Base-by-base conservation (phyloP, 1,140 invertebrate genomes). In the Drosophila santomea region DNA sequence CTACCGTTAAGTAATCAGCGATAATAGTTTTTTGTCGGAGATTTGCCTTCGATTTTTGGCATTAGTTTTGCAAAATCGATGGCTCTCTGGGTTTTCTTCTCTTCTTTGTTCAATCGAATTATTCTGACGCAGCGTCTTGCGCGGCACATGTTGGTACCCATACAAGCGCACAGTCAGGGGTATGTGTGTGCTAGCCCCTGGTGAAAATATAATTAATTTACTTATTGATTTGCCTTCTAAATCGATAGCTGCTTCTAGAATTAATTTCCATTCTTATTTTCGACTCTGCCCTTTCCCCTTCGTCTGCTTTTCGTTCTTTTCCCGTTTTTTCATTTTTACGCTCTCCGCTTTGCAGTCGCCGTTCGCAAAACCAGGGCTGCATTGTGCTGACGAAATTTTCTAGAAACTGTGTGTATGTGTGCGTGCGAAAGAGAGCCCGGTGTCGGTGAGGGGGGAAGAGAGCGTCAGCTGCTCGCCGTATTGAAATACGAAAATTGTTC, bases 281-380 rank as follows among this genome's bases (percentile, higher is more conserved):
- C 47, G 44, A 77, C 71, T 54, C 54, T 80, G 73, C 56, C 28
- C 74, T 83, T 83, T 77, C 57, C 54, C 73, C 59, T 71, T 58
- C 20, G 20, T 20, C n/a, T 35, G 78, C 79, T 60, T 63, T 59
- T 44, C 55, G 8, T 45, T 50, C 60, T 82, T 51, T 43, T 15
- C n/a, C 72, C 41, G 38, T 51, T 63, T 51, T 72, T 68, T 62
- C 72, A 69, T 89, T 78, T 69, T 84, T 69, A 20, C 54, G n/a
- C 47, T 48, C 50, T 77, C 6, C 56, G 63, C 84, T 89, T 89
- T 89, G 52, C 45, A 73, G 63, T 64, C 44, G 73, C 25, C 45
- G 61, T 89, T 80, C 80, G 84, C 55, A 59, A 76, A 17, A 28
- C 84, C 84, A 89, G 84, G 84, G 84, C 77, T 89, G 69, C 79